Base-by-base conservation (phyloP, 64 coral and sea anemone genomes). In the Actinia equina region DNA sequence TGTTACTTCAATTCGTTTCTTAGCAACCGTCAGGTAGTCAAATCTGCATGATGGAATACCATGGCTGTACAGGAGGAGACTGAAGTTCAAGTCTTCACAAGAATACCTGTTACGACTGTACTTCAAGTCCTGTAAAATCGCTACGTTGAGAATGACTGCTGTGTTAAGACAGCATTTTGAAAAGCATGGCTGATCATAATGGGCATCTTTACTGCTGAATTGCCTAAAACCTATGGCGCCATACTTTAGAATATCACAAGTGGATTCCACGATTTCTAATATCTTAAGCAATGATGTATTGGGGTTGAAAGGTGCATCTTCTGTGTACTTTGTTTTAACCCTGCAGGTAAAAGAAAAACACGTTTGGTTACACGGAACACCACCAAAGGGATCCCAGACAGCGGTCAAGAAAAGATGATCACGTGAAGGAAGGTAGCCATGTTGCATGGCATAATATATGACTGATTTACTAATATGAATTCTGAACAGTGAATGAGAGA, bases 51-150 rank as follows among this genome's bases (percentile, higher is more conserved):
- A 62, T 11, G 87, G 80, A 20, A 92, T 88, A 22, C 93, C 93
- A 14, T 16, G 62, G 52, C 85, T 86, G 53, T 90, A 80, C 0
- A 88, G 82, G 4, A 79, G 82, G 12, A 99, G 43, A 25, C 88
- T 93, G 74, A 95, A 92, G 83, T 99, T 84, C 2, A 95, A 49
- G 23, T 99, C 88, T 74, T 99, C 97, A 60, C 84, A 95, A n/a
- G 91, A 91, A 77, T 92, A 99, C n/a, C 86, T 78, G 23, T 91
- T 17, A 27, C 79, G 85, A 57, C 80, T 83, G 78, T 82, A 92
- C 85, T 92, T 79, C 26, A 87, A 18, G 11, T 11, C 23, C 52
- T 86, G 74, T 1, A 87, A 56, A 23, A 71, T 64, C 0, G 56
- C 25, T 17, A 92, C 70, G 61, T 92, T 92, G 77, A 92, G 71